Evolutionary conservation across 2,113 vertebrate genomes (phyloP).

Genomic region (Acinonyx jubatus): DNA sequence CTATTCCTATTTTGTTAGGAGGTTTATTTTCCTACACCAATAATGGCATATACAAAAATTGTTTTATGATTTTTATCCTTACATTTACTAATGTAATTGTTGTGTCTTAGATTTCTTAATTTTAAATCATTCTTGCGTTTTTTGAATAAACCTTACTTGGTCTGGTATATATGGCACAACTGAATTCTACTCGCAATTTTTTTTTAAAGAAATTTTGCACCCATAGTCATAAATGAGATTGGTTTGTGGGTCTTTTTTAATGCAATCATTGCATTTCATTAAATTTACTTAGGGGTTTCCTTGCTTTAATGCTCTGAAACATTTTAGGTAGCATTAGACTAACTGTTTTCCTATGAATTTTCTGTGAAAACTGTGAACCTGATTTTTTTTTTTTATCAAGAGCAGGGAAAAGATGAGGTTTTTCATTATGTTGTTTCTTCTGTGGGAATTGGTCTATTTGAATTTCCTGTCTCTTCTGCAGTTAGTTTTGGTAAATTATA

Average conservation of each 20-base stretch:
- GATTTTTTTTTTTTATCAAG: not conserved
- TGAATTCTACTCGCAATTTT: not conserved
- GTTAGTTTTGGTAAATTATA: not conserved
- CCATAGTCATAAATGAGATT: not conserved
- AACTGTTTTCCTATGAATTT: not conserved
- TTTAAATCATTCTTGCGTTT: not conserved
- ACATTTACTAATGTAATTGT: not conserved
- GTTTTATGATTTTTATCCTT: constrained; percentile 2
- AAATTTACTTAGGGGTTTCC: not conserved
- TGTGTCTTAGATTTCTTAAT: not conserved
- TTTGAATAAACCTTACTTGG: not conserved
- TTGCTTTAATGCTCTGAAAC: not conserved
- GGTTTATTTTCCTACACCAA: not conserved
- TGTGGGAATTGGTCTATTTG: not conserved
- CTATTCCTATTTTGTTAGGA: not conserved
- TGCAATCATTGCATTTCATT: not conserved
- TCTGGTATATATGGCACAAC: not conserved
- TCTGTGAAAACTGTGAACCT: not conserved
- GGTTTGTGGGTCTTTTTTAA: not conserved
- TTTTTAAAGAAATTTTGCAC: not conserved
- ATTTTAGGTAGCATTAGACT: not conserved
- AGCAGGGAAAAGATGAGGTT: not conserved
- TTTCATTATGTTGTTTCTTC: not conserved
- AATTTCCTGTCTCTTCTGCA: not conserved
- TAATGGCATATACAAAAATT: not conserved